Base-by-base conservation (phyloP, 2,113 vertebrate species). In the Piprites chloris region DNA sequence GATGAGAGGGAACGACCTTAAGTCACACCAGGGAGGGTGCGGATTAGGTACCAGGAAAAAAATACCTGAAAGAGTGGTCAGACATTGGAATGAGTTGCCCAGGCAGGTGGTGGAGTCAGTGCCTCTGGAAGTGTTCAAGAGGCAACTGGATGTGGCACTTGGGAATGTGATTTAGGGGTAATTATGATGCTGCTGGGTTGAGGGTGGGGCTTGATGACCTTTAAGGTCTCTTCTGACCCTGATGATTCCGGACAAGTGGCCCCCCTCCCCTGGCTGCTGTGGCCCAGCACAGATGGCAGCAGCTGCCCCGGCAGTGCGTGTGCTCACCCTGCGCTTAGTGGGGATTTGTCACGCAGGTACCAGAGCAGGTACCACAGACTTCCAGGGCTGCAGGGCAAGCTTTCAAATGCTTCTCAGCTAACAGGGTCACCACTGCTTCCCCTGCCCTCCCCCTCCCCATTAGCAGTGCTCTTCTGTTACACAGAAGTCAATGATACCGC, bases 41-140 rank as follows among this genome's bases (percentile, higher is more conserved):
- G 41, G 53, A 59, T 53, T n/a, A n/a, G 24, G 46, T 26, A 10
- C 1, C 6, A 61, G 19, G 4, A 33, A 32, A 18, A n/a, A 39
- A 62, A 39, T 16, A 39, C 5, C 9, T 26, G 1, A 3, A 47
- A 30, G 47, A 49, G 55, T 42, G 22, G 21, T 18, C 17, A 83
- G 63, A 21, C 21, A 19, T 15, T 76, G 55, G 26, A 42, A 24
- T 37, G 23, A 35, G 27, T 24, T 69, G 35, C 26, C 42, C 49
- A 33, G 22, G 14, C 17, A 27, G 9, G 5, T 42, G 26, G 13
- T 53, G 30, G 62, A 21, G 46, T 39, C 46, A 8, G 1, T 0
- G 13, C 23, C 41, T 44, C 41, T 44, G 41, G 41, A 32, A 66
- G 30, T 44, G 1, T 41, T 71, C 23, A n/a, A 21, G 50, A 35